These are phyloP conservation scores for Pterocles gutturalis DNA, from an alignment of 2,113 vertebrate species.

Conservation along the genomic window DNA sequence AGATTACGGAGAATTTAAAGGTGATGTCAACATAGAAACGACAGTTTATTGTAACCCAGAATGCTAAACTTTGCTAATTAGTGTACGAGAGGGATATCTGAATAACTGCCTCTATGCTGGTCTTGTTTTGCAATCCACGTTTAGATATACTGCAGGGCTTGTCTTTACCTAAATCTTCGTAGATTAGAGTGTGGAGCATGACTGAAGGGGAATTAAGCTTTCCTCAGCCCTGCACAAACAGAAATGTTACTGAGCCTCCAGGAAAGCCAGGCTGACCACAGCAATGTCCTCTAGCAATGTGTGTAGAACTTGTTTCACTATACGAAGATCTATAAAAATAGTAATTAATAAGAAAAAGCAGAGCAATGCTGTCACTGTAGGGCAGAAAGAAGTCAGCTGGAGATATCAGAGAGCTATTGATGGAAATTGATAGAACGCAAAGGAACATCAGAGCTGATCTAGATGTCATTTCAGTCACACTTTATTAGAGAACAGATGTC, in stretches of 20 bases:
- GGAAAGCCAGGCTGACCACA: fast-evolving
- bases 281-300: not conserved
- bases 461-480: not conserved
- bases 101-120: not conserved
- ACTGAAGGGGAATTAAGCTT: not conserved
- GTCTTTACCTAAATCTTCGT: not conserved
- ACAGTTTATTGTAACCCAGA: not conserved
- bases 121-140: not conserved
- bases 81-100: not conserved
- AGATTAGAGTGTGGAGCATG: not conserved
- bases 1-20: not conserved
- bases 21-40: not conserved
- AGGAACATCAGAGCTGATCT: not conserved
- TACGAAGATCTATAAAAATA: not conserved
- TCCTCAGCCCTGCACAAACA: not conserved
- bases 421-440: not conserved
- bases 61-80: not conserved
- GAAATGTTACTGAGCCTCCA: not conserved
- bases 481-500: not conserved
- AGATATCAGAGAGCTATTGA: not conserved
- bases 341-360: not conserved
- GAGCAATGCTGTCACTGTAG: not conserved
- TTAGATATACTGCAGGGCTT: not conserved
- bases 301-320: no score
- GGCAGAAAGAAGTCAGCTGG: not conserved